phyloP scores from a whole-genome alignment of 2,113 vertebrate species.

The Pteruthius melanotis region DNA sequence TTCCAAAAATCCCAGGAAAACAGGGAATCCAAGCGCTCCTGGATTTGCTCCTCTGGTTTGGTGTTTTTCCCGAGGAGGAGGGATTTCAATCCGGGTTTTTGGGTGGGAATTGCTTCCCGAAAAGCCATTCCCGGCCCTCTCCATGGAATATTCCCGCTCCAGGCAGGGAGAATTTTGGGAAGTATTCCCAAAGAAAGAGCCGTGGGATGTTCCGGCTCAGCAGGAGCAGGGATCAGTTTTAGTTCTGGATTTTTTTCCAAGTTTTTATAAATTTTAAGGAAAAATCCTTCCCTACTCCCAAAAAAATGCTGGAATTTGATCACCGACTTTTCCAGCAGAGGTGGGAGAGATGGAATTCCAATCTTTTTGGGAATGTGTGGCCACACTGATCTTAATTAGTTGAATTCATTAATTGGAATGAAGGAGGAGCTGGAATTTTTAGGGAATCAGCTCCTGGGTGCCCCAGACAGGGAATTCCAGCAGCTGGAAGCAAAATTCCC shows the following conservation, averaged over 20 bases:
- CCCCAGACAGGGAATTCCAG: neutral
- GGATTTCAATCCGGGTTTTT: neutral
- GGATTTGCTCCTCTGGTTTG: no score
- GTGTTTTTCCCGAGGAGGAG: neutral
- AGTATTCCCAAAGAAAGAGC: neutral
- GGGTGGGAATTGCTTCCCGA: neutral
- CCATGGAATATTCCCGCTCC: neutral
- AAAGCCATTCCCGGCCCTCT: neutral
- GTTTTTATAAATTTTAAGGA: neutral
- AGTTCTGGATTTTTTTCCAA: neutral
- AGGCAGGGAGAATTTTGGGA: neutral
- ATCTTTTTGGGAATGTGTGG: neutral
- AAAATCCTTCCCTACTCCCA: neutral
- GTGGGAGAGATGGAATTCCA: no score
- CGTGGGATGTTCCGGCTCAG: neutral
- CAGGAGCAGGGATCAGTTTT: neutral
- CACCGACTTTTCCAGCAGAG: neutral
- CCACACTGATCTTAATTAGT: neutral
- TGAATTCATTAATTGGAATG: neutral
- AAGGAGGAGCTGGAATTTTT: neutral
- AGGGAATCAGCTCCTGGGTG: neutral
- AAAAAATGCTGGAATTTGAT: neutral
- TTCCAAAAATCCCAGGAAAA: no score
- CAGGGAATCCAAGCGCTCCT: no score
- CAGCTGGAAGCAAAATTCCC: neutral